Evolutionary conservation across 2,113 vertebrate genomes (phyloP), one percentile per base, ranked within the genome.

Genomic region (Poeciliopsis retropinna): DNA sequence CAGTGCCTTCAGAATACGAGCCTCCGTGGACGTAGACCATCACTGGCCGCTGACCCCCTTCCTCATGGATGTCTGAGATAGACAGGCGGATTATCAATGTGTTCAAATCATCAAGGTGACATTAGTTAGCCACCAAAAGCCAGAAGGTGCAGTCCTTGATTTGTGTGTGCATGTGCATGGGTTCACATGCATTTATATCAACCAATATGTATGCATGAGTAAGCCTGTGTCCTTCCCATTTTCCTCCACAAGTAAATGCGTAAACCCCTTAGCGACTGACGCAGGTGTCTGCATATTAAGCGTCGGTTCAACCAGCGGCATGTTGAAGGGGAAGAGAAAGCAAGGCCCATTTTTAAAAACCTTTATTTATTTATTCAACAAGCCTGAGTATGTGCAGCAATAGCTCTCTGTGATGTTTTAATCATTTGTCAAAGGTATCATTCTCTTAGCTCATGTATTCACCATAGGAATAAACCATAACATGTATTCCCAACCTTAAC

Each of bases 11-110:
- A 88, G 97, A 97, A 79, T 98, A 99, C 0, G 97, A 98, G 28
- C 97, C 97, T 1, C 97, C 97, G 1, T 99, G 97, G 84, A 98
- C 96, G 17, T 97, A 99, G 32, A 99, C 97, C 97, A 98, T 99
- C 44, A 98, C 97, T 0, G 97, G 97, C 81, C 96, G 96, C 91
- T 95, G 96, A 61, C 93, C 96, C 77, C 95, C 95, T 76, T 97
- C 96, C 64, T 98, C 96, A 64, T 97, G 97, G 82, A 96, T 95
- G 88, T 98, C 97, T 97, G 93, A 32, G 31, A 76, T 28, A 80
- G 5, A 74, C 3, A 54, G 30, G 70, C 9, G 60, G 51, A 64
- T n/a, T 30, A 5, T 29, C 12, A 64, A 31, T 51, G 28, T 64
- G 19, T 61, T 67, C 19, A 65, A 62, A 30, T 11, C 25, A 72